Base-by-base conservation (phyloP, 1,140 invertebrate genomes). In the Pissodes strobi region DNA sequence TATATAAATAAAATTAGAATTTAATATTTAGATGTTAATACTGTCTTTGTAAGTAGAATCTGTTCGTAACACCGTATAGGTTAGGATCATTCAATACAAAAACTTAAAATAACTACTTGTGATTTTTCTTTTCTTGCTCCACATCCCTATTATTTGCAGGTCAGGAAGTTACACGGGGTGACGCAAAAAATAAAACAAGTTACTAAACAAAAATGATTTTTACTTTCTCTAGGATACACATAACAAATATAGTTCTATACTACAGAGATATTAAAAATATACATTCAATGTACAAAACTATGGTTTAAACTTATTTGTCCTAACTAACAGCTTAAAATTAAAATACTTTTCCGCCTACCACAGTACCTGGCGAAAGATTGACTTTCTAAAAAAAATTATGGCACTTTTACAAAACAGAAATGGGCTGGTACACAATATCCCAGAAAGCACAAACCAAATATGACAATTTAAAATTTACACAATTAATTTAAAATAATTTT, bases 21-120 rank as follows among this genome's bases (percentile, higher is more conserved):
- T 71, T 75, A 77, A 73, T 77, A 76, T 77, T 69, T 72, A 77
- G 77, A 71, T 77, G 76, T 77, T 77, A 77, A 78, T 76, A 77
- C 74, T 68, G 74, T 77, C 74, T 76, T 78, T 78, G 76, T 78
- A 78, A 78, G 76, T 78, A 78, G 76, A 74, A 74, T 75, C 70
- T 77, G 74, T 78, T 76, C 76, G 76, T 78, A 78, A 75, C 72
- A 78, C 69, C 74, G 75, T 78, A 70, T 77, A 76, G 72, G 71
- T 68, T 75, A 75, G 70, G 69, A 74, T 74, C 68, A 78, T 78
- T 78, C 75, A 78, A 78, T 77, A 78, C 73, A 78, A 76, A 74
- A 58, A 21, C 15, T 45, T 18, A 25, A 51, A 60, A 22, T n/a
- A 41, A 21, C 8, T 27, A 52, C 8, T 15, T n/a, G 49, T 45